Evolutionary conservation across 2,113 vertebrate genomes (phyloP).

Genomic region (Podarcis raffonei): DNA sequence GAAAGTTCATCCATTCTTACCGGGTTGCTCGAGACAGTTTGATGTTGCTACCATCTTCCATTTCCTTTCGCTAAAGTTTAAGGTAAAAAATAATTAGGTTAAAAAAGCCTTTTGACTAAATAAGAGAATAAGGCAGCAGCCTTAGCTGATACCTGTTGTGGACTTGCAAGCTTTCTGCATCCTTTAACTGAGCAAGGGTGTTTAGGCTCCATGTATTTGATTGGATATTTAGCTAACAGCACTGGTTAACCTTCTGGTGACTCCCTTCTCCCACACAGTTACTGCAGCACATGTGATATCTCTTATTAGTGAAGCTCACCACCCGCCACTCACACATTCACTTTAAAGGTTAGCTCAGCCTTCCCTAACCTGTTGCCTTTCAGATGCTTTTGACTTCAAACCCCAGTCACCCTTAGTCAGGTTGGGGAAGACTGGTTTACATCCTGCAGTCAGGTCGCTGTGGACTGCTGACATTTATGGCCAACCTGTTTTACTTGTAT

Average conservation of each 20-base stretch:
- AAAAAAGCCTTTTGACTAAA: background rate
- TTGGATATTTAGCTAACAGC: background rate
- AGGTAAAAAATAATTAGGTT: background rate
- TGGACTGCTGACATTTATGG: background rate
- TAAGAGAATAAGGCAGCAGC: background rate
- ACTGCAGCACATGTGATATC: background rate
- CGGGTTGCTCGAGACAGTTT: background rate
- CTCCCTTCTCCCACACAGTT: background rate
- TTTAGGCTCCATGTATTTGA: no score
- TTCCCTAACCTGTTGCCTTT: no score
- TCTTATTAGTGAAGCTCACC: background rate
- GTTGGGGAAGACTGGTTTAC: no score
- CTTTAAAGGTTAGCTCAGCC: no score
- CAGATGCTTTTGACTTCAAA: no score
- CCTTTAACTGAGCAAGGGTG: background rate
- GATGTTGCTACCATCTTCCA: background rate
- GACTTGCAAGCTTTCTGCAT: background rate
- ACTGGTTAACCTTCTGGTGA: background rate
- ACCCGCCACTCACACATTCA: no score
- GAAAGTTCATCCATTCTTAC: background rate
- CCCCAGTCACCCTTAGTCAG: no score
- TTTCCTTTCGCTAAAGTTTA: background rate
- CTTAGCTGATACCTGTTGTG: background rate
- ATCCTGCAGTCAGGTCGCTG: background rate
- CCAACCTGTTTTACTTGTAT: slow-evolving; percentile 20